Percentiles rank a stretch among this genome's conserved stretches.
Evolutionary conservation across 2,797 vertebrate genomes (phyloP).

Genomic region (Thaleichthys pacificus): DNA sequence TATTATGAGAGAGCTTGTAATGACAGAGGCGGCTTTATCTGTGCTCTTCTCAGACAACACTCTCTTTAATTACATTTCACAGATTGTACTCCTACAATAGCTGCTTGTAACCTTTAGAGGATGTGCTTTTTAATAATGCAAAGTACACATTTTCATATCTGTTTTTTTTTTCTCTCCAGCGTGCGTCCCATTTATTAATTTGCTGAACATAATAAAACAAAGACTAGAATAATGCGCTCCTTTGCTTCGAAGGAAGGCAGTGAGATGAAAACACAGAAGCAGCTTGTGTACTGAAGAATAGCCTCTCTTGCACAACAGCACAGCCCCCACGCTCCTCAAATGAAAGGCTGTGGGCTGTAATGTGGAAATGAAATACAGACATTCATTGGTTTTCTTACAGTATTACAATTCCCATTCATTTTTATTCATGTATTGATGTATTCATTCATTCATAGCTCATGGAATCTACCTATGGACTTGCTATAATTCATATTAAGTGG

Average conservation of each 20-base stretch:
- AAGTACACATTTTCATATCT: slow-evolving; percentile 85
- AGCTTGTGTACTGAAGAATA: slow-evolving; percentile 64
- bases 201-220: slow-evolving; percentile 85
- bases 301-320: slow-evolving; percentile 51
- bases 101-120: slow-evolving; percentile 83
- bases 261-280: slow-evolving; percentile 74
- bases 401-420: background rate
- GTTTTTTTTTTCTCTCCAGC: slow-evolving; percentile 67
- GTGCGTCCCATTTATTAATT: slow-evolving; percentile 83
- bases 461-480: background rate
- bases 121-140: slow-evolving; percentile 84
- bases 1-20: slow-evolving; percentile 75
- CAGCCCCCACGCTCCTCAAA: slow-evolving; percentile 46
- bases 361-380: background rate
- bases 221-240: slow-evolving; percentile 75
- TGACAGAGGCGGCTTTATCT: slow-evolving; percentile 76
- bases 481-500: background rate
- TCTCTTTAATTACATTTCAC: slow-evolving; percentile 83
- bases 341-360: slow-evolving; percentile 41
- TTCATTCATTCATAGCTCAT: background rate
- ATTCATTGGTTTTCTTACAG: background rate
- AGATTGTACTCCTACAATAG: slow-evolving; percentile 80
- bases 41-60: slow-evolving; percentile 60
- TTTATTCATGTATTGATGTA: background rate
- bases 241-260: slow-evolving; percentile 73